Conservation (phyloP, 2,888 invertebrate genomes). For the Eretmocerus hayati region DNA sequence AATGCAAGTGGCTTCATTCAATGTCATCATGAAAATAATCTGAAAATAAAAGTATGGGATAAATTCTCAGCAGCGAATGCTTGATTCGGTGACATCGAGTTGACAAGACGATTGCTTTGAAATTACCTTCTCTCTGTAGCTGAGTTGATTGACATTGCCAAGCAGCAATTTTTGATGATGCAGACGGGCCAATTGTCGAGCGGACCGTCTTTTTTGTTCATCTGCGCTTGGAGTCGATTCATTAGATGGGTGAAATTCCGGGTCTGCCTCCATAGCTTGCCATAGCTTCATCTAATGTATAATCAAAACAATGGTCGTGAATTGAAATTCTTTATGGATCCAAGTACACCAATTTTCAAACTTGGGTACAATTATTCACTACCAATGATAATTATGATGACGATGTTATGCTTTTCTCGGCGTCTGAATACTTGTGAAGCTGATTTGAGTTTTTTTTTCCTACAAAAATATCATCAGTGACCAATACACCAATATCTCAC, state of each 20-base stretch:
- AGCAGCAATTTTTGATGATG: slow-evolving; percentile 61
- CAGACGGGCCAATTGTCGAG: slow-evolving; percentile 61
- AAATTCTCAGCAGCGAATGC: too few species aligned
- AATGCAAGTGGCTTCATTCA: slow-evolving; percentile 67
- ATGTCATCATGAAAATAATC: slow-evolving; percentile 68
- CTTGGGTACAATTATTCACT: too few species aligned
- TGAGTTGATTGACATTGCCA: slow-evolving; percentile 54
- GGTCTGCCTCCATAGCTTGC: slow-evolving; percentile 72
- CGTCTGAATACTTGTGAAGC: too few species aligned
- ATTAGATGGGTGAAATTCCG: slow-evolving; percentile 60
- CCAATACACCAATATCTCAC: too few species aligned
- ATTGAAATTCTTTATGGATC: too few species aligned
- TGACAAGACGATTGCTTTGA: background rate
- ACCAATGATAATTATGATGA: too few species aligned
- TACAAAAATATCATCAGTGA: too few species aligned
- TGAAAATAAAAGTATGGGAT: slow-evolving; percentile 33
- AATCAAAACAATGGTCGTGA: background rate
- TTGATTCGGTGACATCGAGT: background rate
- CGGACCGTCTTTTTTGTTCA: slow-evolving; percentile 66
- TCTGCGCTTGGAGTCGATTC: slow-evolving; percentile 58
- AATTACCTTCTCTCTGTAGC: slow-evolving; percentile 58
- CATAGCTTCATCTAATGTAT: slow-evolving; percentile 77
- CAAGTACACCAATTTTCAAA: too few species aligned
- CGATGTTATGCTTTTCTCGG: too few species aligned
- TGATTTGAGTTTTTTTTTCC: too few species aligned